phyloP scores from a whole-genome alignment of 2,797 vertebrate genomes.

The Botia almorhae region DNA sequence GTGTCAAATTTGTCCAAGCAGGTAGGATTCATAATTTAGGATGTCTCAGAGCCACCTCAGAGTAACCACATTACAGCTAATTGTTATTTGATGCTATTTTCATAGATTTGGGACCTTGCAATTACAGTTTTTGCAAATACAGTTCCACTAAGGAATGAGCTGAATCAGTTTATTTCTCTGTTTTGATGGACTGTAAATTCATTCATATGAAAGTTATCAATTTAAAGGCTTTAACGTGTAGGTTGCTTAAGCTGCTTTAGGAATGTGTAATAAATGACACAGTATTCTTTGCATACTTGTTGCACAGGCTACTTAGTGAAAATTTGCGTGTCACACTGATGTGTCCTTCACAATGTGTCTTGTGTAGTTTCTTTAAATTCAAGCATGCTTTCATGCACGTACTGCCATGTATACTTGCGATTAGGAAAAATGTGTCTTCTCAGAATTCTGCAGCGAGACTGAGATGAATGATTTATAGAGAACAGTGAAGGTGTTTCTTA shows the following conservation, averaged over 20 bases:
- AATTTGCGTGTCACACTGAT: not conserved
- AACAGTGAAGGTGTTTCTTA: conserved; percentile 68
- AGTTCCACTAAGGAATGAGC: no score
- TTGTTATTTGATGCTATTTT: not conserved
- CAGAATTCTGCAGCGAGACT: conserved; percentile 35
- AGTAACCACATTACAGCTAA: not conserved
- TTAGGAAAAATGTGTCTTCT: conserved; percentile 21
- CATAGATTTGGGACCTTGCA: not conserved
- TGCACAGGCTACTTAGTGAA: not conserved
- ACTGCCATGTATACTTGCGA: not conserved
- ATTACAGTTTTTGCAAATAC: no score
- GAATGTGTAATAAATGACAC: not conserved
- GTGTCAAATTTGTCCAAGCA: conserved; percentile 83
- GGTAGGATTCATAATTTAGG: conserved; percentile 51
- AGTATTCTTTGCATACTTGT: not conserved
- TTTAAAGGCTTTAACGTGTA: conserved; percentile 83
- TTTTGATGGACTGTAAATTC: no score
- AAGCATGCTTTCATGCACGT: not conserved
- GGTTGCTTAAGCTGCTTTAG: not conserved
- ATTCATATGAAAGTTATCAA: not conserved
- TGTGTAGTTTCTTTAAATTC: not conserved
- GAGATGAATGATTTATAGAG: conserved; percentile 73
- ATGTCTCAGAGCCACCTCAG: not conserved
- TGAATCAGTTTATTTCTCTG: no score
- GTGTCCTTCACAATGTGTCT: not conserved